Base-by-base conservation (phyloP, 2,113 vertebrate species). In the Protobothrops flavoviridis region DNA sequence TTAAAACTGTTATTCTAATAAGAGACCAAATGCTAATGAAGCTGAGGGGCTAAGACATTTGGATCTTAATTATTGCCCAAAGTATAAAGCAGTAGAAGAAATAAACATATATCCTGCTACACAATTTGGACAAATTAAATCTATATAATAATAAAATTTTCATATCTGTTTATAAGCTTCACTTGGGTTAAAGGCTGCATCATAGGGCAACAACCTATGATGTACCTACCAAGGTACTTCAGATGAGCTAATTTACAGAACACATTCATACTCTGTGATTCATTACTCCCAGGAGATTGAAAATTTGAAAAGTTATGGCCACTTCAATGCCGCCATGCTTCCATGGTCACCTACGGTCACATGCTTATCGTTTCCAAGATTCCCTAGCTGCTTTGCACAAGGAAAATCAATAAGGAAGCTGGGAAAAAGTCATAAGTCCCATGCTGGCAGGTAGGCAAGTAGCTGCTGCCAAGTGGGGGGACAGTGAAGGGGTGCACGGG, bases 1-100 rank as follows among this genome's bases (percentile, higher is more conserved):
- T 94, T 92, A 90, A 88, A 94, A 87, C 52, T 8, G 89, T 1
- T 39, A 74, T 87, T 90, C 85, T 85, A 87, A 74, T 45, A 87
- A 87, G 21, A 92, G 26, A 53, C 9, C 87, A 88, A 52, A 29
- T 15, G 56, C 50, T 90, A 92, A 69, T 15, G 39, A 94, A 52
- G 24, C 33, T 33, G n/a, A 53, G 52, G 26, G 5, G 52, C 45
- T 29, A 10, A 2, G 11, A 10, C 7, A 55, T 85, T 92, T 94
- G 74, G 13, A 90, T 90, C 88, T 39, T 50, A 74, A 92, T 74
- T 69, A 69, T 92, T 87, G 48, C 6, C 87, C 61, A 91, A 86
- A 20, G 12, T 50, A 88, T 43, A 91, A 91, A 56, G 0, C 24
- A 59, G 39, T n/a, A 5, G 8, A 59, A 88, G 21, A 24, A 29